Evolutionary conservation across 2,113 vertebrate genomes (phyloP).

Genomic region (Strigops habroptila): DNA sequence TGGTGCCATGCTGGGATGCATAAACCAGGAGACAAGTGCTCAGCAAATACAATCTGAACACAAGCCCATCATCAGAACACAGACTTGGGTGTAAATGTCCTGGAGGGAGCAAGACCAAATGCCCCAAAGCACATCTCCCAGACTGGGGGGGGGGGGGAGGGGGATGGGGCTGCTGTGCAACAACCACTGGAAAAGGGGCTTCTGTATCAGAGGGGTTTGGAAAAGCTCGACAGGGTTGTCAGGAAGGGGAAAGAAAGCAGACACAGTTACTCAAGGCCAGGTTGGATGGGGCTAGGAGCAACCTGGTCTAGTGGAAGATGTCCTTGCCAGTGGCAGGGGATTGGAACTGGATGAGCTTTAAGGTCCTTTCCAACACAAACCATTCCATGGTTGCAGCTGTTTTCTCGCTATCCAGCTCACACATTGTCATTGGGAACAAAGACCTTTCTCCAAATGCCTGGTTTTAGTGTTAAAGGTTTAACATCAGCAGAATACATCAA

Average conservation of each 20-base stretch:
- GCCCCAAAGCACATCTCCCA: too few species aligned
- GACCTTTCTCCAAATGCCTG: neutral
- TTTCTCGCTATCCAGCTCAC: neutral
- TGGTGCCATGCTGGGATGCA: neutral
- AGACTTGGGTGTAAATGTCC: fast-evolving
- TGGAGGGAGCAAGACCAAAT: neutral
- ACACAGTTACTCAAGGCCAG: neutral
- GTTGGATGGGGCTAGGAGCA: neutral
- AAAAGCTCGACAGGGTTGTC: neutral
- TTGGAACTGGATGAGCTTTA: neutral
- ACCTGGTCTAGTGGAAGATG: neutral
- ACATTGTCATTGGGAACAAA: neutral
- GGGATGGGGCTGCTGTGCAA: too few species aligned
- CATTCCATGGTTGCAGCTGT: neutral
- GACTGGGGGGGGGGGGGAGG: too few species aligned
- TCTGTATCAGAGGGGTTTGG: neutral
- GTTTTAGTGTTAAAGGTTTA: neutral
- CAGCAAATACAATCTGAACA: fast-evolving
- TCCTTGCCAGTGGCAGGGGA: neutral
- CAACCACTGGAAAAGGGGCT: neutral
- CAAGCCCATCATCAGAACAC: neutral
- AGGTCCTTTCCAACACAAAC: neutral
- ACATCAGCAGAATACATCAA: neutral
- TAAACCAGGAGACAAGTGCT: fast-evolving
- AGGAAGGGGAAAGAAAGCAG: neutral